Evolutionary conservation across 1,140 invertebrate genomes (phyloP), one percentile per base, ranked within the genome.

Genomic region (Wasmannia auropunctata): DNA sequence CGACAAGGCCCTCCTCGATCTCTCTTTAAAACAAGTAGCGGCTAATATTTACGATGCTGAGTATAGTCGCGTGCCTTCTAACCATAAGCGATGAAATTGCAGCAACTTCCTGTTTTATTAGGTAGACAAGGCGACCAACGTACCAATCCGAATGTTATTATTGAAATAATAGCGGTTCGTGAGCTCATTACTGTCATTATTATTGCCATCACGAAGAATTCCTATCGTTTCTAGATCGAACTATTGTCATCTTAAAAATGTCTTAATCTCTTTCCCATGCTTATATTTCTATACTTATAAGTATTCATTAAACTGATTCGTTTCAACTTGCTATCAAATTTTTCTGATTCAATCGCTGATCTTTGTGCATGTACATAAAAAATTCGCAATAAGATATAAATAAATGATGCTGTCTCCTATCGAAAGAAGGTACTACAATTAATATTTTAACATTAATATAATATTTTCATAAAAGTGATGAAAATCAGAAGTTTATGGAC

Each of bases 51-150:
- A 91, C 88, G 81, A 92, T 86, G 86, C 85, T 86, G 90, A 86
- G 91, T 88, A 74, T 86, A 90, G 81, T 94, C 76, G 93, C 93
- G 92, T 94, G 93, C 63, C 60, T 65, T 28, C 31, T 62, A 76
- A 89, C 89, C 88, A 92, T 94, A 93, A 94, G 90, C 91, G 89
- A 79, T 60, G 87, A 85, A 93, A 92, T 93, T 87, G 92, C 90
- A 93, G 91, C 90, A 92, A 93, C 92, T 93, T 93, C n/a, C 83
- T 93, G 90, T 91, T 93, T 94, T 93, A 93, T 93, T 93, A 92
- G 92, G 87, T 86, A 88, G 88, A 77, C 89, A 89, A 89, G 88
- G 86, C 86, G 88, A 84, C 87, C 87, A 87, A 86, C 90, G 86
- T 91, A 89, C 87, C 88, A 87, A 91, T 91, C 86, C 72, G 86